Percentiles rank a stretch among this genome's conserved stretches.
Evolutionary conservation across 64 coral and sea anemone species (phyloP).

Genomic region (Dendrophyllia cribrosa): DNA sequence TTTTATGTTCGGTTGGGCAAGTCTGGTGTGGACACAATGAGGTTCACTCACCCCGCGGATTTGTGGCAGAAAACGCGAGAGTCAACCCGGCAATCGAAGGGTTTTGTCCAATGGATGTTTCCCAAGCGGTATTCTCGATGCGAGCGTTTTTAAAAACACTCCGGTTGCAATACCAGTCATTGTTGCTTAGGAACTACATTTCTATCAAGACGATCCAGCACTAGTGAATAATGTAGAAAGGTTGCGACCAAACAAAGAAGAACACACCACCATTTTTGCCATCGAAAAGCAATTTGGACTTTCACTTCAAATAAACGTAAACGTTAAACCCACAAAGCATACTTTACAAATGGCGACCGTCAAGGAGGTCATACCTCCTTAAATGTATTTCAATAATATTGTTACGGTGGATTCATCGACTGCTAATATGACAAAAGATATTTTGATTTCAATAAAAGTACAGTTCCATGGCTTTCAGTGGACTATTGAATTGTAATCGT

Average conservation of each 20-base stretch:
- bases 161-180: conserved; percentile 10
- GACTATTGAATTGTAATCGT: too few species aligned
- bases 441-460: too few species aligned
- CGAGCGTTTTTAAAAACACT: conserved; percentile 52
- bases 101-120: too few species aligned
- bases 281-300: conserved; percentile 76
- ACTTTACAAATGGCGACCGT: conserved; percentile 47
- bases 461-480: too few species aligned
- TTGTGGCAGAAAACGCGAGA: conserved; percentile 64
- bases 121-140: conserved; percentile 73
- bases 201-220: conserved; percentile 76
- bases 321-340: conserved; percentile 46
- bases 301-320: conserved; percentile 72
- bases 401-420: too few species aligned
- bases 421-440: too few species aligned
- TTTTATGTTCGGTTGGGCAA: conserved; percentile 76
- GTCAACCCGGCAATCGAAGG: conserved; percentile 65
- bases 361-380: too few species aligned
- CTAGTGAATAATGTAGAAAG: conserved; percentile 64
- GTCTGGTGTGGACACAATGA: conserved; percentile 66
- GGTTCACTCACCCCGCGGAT: conserved; percentile 47
- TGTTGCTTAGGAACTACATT: conserved; percentile 82
- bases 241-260: conserved; percentile 62
- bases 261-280: conserved; percentile 72
- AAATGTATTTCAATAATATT: too few species aligned